Conservation (phyloP, 2,888 invertebrate genomes). For the Euzophera pinguis region DNA sequence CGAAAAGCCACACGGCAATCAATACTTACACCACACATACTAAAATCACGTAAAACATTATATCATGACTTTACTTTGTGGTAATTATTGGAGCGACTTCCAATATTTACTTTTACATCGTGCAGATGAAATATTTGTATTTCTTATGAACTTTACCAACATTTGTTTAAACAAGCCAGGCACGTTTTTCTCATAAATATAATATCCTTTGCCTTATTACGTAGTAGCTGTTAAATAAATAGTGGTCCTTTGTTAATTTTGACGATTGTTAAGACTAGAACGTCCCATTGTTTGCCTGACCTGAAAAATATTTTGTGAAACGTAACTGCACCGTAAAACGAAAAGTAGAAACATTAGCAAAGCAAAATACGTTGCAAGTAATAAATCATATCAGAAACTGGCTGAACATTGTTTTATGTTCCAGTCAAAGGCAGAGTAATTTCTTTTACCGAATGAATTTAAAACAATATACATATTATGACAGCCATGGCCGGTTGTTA, state of each 20-base stretch:
- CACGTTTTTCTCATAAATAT: neutral
- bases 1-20: too few species aligned
- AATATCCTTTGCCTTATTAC: neutral
- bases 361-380: neutral
- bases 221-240: neutral
- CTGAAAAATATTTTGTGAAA: neutral
- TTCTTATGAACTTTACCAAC: neutral
- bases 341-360: neutral
- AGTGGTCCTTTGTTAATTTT: neutral
- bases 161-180: neutral
- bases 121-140: neutral
- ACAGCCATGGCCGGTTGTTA: neutral
- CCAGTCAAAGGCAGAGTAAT: neutral
- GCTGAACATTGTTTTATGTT: conserved; percentile 3
- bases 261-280: neutral
- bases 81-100: too few species aligned
- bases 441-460: neutral
- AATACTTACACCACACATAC: too few species aligned
- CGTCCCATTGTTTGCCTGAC: too few species aligned
- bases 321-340: neutral
- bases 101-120: too few species aligned
- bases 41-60: too few species aligned
- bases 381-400: conserved; percentile 8
- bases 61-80: too few species aligned
- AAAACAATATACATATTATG: conserved; percentile 6